Base-by-base conservation (phyloP, 2,113 vertebrate species). In the Lamprologus tigripictilis region DNA sequence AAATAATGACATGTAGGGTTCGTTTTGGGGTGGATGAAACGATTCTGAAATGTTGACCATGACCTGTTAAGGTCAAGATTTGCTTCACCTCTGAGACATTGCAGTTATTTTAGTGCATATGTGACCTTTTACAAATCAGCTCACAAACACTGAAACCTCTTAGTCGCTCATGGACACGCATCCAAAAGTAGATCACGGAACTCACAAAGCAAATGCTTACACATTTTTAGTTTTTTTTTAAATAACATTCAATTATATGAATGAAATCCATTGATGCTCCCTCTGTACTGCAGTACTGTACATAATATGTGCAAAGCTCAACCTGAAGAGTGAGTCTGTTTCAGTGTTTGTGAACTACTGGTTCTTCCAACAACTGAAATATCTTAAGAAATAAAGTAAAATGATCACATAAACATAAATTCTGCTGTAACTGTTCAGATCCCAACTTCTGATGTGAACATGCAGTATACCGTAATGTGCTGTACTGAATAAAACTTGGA, bases 401-500 rank as follows among this genome's bases (percentile, higher is more conserved):
- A 51, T 12, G 40, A 87, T 45, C 81, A 83, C 79, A 81, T 57
- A 76, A 33, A 79, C 5, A 9, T 58, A 4, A 53, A 13, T 26
- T 54, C 28, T 89, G 85, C 23, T 87, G 87, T 88, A 85, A 85
- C 80, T 81, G 79, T 89, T 82, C 57, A 76, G 86, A 90, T 91
- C 85, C 85, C 55, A 21, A 85, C 87, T 47, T 81, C 89, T 93
- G 88, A 93, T 92, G 90, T 93, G 91, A 95, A 87, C 89, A 71
- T 71, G 14, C 92, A 88, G 84, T 89, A 73, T 81, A 28, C 81
- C 63, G 35, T 82, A 85, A 82, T 89, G 87, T 90, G 84, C 89
- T 83, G 87, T 71, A 83, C 83, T 81, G 91, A 96, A 96, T 96
- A 95, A 95, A 95, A 93, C 84, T 61, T 92, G 90, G 91, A 94